phyloP scores from a whole-genome alignment of 2,888 invertebrate genomes.

The Tortrix viridana region DNA sequence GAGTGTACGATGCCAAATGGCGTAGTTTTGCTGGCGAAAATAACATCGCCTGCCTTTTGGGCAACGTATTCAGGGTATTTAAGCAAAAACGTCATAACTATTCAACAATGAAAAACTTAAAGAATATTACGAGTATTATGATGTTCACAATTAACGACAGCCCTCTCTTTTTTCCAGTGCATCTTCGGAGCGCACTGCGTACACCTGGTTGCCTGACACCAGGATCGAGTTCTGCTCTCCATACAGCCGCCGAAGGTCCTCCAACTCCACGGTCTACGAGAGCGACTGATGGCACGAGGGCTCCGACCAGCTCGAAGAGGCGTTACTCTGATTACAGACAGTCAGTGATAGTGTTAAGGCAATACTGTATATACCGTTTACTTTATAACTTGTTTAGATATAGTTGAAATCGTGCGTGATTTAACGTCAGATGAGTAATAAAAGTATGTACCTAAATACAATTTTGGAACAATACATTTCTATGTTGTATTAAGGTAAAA shows the following conservation, averaged over 20 bases:
- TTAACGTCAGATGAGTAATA: too few relatives aligned
- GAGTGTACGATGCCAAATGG: too few relatives aligned
- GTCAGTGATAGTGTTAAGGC: slow-evolving; percentile 14
- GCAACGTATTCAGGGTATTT: too few relatives aligned
- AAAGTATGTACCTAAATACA: too few relatives aligned
- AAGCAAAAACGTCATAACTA: too few relatives aligned
- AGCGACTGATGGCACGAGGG: slow-evolving; percentile 78
- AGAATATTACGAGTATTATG: neutral
- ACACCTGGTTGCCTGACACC: slow-evolving; percentile 80
- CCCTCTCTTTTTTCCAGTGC: slow-evolving; percentile 68
- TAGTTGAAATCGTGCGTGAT: neutral
- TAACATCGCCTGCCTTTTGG: too few relatives aligned
- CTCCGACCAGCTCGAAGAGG: slow-evolving; percentile 77
- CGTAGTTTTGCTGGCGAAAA: too few relatives aligned
- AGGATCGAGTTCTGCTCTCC: slow-evolving; percentile 77
- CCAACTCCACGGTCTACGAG: slow-evolving; percentile 78
- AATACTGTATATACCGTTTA: slow-evolving; percentile 12
- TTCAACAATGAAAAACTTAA: too few relatives aligned
- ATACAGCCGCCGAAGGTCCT: slow-evolving; percentile 73
- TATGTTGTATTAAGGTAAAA: too few relatives aligned
- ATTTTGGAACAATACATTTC: too few relatives aligned
- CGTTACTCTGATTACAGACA: slow-evolving; percentile 61
- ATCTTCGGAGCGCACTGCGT: slow-evolving; percentile 82
- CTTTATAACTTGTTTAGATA: neutral
- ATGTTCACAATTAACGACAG: slow-evolving; percentile 24